These are phyloP conservation scores for Oscheius sp. DNA, from an alignment of 2,888 invertebrate genomes.

Conservation along the genomic window DNA sequence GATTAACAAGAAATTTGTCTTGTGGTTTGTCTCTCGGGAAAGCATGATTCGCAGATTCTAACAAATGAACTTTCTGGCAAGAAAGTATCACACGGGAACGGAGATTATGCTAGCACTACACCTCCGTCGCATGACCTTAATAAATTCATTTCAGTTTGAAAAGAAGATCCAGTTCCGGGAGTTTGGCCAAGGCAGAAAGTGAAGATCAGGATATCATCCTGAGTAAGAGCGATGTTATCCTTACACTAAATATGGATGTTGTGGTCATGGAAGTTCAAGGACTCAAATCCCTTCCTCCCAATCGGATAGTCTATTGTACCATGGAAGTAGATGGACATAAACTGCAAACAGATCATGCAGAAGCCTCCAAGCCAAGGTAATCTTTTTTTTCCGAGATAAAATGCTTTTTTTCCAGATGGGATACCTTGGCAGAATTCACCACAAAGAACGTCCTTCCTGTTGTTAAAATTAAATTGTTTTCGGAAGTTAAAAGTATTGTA, in stretches of 20 bases:
- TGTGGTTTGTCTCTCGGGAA: slow-evolving; percentile 23
- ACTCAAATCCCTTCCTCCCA: slow-evolving; percentile 91
- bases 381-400: neutral
- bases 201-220: slow-evolving; percentile 94
- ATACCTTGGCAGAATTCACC: slow-evolving; percentile 98
- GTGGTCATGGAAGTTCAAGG: slow-evolving; percentile 99
- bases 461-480: slow-evolving; percentile 93
- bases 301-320: slow-evolving; percentile 98
- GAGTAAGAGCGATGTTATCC: slow-evolving; percentile 90
- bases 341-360: slow-evolving; percentile 97
- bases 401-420: slow-evolving; percentile 83
- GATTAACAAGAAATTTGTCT: slow-evolving; percentile 37
- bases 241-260: slow-evolving; percentile 84
- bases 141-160: slow-evolving; percentile 66
- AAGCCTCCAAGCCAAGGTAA: slow-evolving; percentile 88
- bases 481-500: slow-evolving; percentile 94
- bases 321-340: slow-evolving; percentile 99
- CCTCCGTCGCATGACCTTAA: slow-evolving; percentile 4
- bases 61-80: neutral
- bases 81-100: slow-evolving; percentile 14
- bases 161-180: slow-evolving; percentile 69
- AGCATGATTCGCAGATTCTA: slow-evolving; percentile 13
- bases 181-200: slow-evolving; percentile 82
- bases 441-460: slow-evolving; percentile 95
- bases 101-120: slow-evolving; percentile 12